phyloP scores from a whole-genome alignment of 1,140 invertebrate species.

The Cardiocondyla obscurior region DNA sequence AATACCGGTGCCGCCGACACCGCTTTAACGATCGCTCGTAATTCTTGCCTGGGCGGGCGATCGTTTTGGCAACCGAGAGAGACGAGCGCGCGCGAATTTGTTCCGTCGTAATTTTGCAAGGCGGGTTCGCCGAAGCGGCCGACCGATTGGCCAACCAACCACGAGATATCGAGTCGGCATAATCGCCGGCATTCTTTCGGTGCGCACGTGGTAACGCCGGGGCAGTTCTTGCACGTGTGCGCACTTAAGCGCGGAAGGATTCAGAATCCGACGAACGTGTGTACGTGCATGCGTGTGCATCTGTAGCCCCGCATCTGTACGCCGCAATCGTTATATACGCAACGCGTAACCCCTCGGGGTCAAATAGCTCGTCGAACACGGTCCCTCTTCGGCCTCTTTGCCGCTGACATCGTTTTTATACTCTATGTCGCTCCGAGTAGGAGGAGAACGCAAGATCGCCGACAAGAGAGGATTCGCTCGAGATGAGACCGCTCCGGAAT shows the following conservation, averaged over 20 bases:
- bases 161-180: conserved; percentile 34
- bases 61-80: conserved; percentile 30
- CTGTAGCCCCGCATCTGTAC: not conserved
- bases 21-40: conserved; percentile 35
- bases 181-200: conserved; percentile 56
- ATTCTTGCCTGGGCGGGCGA: not conserved
- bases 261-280: conserved; percentile 19
- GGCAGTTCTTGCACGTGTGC: conserved; percentile 53
- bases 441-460: not conserved
- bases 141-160: conserved; percentile 8
- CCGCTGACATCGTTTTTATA: conserved; percentile 53
- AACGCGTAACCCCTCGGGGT: conserved; percentile 52
- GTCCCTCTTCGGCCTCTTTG: conserved; percentile 47
- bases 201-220: conserved; percentile 47
- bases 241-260: conserved; percentile 57
- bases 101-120: conserved; percentile 41
- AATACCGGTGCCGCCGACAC: conserved; percentile 1
- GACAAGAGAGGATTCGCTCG: not conserved
- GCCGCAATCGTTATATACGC: conserved; percentile 45
- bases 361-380: conserved; percentile 62
- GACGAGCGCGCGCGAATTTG: conserved; percentile 6
- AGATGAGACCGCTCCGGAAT: not conserved
- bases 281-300: not conserved
- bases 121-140: conserved; percentile 34
- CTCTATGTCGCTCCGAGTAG: not conserved